phyloP scores from a whole-genome alignment of 1,140 invertebrate species.

The Theocolax elegans region DNA sequence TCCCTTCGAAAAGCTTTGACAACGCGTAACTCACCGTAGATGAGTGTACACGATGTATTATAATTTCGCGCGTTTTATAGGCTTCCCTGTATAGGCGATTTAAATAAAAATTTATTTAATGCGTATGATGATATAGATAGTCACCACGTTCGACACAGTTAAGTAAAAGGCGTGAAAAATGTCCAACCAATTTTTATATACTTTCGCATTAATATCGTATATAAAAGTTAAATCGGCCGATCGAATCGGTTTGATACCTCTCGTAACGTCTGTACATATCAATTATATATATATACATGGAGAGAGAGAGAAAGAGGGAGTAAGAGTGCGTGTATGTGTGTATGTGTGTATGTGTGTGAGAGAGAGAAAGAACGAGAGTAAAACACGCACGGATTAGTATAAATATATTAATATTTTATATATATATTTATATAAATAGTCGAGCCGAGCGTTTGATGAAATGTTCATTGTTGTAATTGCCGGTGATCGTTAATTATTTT shows the following conservation, averaged over 20 bases:
- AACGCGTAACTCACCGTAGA: neutral
- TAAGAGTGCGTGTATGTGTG: neutral
- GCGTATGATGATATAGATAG: too few relatives aligned
- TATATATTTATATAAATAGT: conserved; percentile 15
- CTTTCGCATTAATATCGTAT: conserved; percentile 6
- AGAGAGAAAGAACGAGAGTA: too few relatives aligned
- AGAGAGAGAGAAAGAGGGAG: neutral
- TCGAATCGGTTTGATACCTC: conserved; percentile 17
- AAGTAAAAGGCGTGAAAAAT: too few relatives aligned
- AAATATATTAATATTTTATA: conserved; percentile 3
- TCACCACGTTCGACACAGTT: too few relatives aligned
- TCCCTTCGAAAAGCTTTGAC: conserved; percentile 7
- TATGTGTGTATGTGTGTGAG: too few relatives aligned
- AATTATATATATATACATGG: conserved; percentile 20
- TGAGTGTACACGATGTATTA: conserved; percentile 27
- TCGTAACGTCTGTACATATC: conserved; percentile 29
- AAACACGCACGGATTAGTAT: too few relatives aligned
- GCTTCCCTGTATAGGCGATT: conserved; percentile 13
- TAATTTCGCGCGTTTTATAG: conserved; percentile 11
- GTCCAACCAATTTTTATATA: too few relatives aligned
- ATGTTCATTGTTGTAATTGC: conserved; percentile 33
- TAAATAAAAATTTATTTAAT: too few relatives aligned
- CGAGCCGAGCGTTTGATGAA: conserved; percentile 3
- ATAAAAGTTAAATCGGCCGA: too few relatives aligned
- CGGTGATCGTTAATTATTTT: conserved; percentile 29